These are phyloP conservation scores for Acleris sparsana DNA, from an alignment of 2,888 invertebrate genomes.

Conservation along the genomic window DNA sequence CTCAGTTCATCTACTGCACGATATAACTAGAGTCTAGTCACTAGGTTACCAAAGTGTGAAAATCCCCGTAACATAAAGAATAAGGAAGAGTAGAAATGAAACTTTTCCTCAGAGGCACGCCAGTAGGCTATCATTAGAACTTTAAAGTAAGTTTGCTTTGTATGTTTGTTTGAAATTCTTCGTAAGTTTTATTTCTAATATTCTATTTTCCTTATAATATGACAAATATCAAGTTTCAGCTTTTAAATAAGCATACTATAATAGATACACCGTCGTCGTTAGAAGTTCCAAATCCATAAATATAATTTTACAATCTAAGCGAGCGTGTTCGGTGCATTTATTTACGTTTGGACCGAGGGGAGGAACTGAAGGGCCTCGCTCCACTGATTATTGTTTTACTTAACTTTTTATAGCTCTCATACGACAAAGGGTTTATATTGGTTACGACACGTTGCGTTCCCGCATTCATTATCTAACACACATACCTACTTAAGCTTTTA, in stretches of 20 bases:
- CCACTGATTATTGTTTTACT: constrained; percentile 74
- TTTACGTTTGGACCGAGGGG: constrained; percentile 36
- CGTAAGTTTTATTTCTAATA: too few species aligned
- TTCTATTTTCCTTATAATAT: too few species aligned
- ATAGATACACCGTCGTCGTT: constrained; percentile 7
- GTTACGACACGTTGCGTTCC: constrained; percentile 35
- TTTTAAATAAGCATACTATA: constrained; percentile 5
- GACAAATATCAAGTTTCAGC: too few species aligned
- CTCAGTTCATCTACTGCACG: too few species aligned
- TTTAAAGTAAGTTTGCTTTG: too few species aligned
- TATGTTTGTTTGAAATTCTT: too few species aligned
- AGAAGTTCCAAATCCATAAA: constrained; percentile 24
- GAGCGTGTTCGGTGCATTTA: constrained; percentile 36
- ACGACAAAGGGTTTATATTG: constrained; percentile 35
- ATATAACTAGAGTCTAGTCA: too few species aligned
- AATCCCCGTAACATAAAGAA: too few species aligned
- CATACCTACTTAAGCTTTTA: constrained; percentile 1
- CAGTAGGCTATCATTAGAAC: too few species aligned
- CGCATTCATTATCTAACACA: constrained; percentile 9
- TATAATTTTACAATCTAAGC: constrained; percentile 25
- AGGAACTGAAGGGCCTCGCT: constrained; percentile 47
- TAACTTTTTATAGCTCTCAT: constrained; percentile 64
- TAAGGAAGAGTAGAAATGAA: too few species aligned
- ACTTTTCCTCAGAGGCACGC: too few species aligned
- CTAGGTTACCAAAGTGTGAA: too few species aligned